phyloP scores from a whole-genome alignment of 2,797 vertebrate species.

The Eremophila alpestris region DNA sequence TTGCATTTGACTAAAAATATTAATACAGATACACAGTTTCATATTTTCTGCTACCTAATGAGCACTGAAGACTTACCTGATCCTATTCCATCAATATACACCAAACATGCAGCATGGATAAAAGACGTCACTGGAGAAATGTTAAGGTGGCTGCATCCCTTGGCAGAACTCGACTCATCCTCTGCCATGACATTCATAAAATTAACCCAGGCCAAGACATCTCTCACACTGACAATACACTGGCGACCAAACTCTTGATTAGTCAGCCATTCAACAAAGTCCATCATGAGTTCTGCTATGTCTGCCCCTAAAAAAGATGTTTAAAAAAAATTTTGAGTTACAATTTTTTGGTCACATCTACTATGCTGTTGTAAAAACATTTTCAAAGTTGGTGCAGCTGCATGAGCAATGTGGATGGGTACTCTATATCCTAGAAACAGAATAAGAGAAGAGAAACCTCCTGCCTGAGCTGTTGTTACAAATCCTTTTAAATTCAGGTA shows the following conservation, averaged over 20 bases:
- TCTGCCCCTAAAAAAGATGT: constrained; percentile 78
- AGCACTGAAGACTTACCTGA: constrained; percentile 81
- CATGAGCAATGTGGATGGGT: background rate
- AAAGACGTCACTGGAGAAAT: constrained; percentile 84
- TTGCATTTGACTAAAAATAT: background rate
- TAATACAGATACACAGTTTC: background rate
- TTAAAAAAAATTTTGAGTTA: background rate
- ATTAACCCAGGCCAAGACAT: constrained; percentile 92
- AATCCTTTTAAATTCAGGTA: background rate
- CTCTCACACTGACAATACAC: constrained; percentile 91
- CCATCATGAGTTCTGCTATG: constrained; percentile 90
- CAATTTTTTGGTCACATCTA: background rate
- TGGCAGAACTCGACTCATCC: constrained; percentile 72
- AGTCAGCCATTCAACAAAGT: constrained; percentile 93
- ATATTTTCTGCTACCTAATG: background rate
- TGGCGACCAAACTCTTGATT: constrained; percentile 90
- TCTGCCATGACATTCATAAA: constrained; percentile 89
- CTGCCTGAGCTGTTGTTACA: background rate
- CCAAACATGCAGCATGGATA: constrained; percentile 92
- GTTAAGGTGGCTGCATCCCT: constrained; percentile 62
- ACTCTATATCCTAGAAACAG: background rate
- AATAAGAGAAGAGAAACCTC: background rate
- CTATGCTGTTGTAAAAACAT: background rate
- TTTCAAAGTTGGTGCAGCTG: background rate
- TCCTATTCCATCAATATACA: constrained; percentile 93